A percentile compares a stretch with the other conserved stretches of the same genome.
These are phyloP conservation scores for Geothlypis trichas DNA, from an alignment of 2,113 vertebrate species.

Conservation along the genomic window DNA sequence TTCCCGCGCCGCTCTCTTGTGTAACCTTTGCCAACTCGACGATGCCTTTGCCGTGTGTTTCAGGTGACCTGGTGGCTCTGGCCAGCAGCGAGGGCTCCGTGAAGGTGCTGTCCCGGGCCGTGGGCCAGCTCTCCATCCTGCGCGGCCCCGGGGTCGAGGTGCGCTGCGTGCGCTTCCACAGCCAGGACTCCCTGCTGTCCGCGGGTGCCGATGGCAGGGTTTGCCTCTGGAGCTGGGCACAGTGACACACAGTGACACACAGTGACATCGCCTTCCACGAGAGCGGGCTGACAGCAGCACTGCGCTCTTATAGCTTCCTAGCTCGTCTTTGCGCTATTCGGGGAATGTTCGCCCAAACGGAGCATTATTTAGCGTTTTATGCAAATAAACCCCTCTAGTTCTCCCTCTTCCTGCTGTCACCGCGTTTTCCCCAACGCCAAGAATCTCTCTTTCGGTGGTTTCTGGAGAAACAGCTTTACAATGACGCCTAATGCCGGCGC, in stretches of 20 bases:
- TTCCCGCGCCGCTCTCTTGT: not conserved
- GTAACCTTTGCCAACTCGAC: not conserved
- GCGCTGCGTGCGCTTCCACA: slow-evolving; percentile 65
- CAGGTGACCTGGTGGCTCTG: slow-evolving; percentile 77
- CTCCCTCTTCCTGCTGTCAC: not conserved
- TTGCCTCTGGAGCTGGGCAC: slow-evolving; percentile 60
- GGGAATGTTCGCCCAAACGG: not conserved
- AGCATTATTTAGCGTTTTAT: not conserved
- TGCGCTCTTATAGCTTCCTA: not conserved
- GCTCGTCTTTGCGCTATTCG: not conserved
- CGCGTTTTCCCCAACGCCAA: not conserved
- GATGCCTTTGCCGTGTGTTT: not conserved
- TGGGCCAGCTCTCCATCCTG: slow-evolving; percentile 58
- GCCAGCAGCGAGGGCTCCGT: slow-evolving; percentile 76
- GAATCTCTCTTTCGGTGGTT: not conserved
- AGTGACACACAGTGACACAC: too few relatives aligned
- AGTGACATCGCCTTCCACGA: not conserved
- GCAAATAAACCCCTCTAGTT: slow-evolving; percentile 42
- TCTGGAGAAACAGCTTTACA: slow-evolving; percentile 71
- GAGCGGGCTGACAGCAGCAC: not conserved
- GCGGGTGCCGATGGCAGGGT: slow-evolving; percentile 68
- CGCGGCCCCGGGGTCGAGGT: slow-evolving; percentile 61
- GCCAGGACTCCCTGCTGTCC: slow-evolving; percentile 60
- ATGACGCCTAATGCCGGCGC: slow-evolving; percentile 82
- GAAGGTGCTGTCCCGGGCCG: slow-evolving; percentile 58